A percentile compares a stretch with the other conserved stretches of the same genome.
phyloP scores from a whole-genome alignment of 1,140 invertebrate genomes.

The Apis dorsata region DNA sequence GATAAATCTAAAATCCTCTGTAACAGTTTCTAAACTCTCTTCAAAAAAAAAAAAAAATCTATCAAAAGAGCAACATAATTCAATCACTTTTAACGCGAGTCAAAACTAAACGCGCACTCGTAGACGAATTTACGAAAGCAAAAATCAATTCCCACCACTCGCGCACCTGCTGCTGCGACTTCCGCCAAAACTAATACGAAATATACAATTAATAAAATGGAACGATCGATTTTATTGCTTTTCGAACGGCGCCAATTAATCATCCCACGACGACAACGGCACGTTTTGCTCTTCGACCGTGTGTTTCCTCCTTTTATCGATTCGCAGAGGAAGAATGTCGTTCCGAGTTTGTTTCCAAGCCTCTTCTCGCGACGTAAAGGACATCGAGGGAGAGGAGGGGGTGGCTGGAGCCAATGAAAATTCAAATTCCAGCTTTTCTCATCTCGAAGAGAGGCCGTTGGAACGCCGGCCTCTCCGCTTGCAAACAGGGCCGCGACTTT shows the following conservation, averaged over 20 bases:
- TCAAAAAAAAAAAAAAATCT: too few relatives aligned
- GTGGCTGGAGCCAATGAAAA: constrained; percentile 19
- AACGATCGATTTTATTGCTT: constrained; percentile 34
- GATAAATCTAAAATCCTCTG: too few relatives aligned
- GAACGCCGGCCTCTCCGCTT: not conserved
- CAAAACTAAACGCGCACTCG: too few relatives aligned
- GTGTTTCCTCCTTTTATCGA: constrained; percentile 28
- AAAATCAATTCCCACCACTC: too few relatives aligned
- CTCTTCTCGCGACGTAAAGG: not conserved
- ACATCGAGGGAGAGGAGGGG: not conserved
- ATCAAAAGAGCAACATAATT: too few relatives aligned
- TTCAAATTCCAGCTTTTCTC: constrained; percentile 35
- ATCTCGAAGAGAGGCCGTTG: not conserved
- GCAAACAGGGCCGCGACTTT: constrained; percentile 2
- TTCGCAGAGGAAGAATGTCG: constrained; percentile 17
- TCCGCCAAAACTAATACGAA: not conserved
- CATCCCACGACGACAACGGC: constrained; percentile 3
- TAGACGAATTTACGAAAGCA: too few relatives aligned
- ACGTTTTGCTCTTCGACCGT: not conserved
- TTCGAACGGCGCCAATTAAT: constrained; percentile 26
- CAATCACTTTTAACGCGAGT: too few relatives aligned
- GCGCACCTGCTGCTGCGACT: too few relatives aligned
- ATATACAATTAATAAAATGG: constrained; percentile 11
- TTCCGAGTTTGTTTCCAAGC: constrained; percentile 3
- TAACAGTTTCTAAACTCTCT: too few relatives aligned